Evolutionary conservation across 2,888 invertebrate genomes (phyloP).

Genomic region (Eilema caniola): DNA sequence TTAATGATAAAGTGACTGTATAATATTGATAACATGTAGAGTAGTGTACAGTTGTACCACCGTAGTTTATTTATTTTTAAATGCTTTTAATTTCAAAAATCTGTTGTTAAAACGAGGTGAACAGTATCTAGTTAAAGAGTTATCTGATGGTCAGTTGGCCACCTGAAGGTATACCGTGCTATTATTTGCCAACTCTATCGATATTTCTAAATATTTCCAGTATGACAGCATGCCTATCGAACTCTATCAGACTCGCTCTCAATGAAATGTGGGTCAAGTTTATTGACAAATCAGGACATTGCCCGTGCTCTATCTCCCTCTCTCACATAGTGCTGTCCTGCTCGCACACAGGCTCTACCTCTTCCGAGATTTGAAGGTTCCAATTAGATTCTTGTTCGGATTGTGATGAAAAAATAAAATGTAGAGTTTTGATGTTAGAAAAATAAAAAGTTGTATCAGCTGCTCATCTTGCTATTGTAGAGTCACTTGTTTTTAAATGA

Average conservation of each 20-base stretch:
- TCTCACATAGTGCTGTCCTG: conserved; percentile 40
- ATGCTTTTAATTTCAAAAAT: no score
- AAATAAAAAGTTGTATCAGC: conserved; percentile 19
- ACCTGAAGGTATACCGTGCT: no score
- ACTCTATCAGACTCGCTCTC: conserved; percentile 71
- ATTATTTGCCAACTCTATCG: background rate
- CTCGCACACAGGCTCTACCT: conserved; percentile 43
- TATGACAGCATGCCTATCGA: conserved; percentile 58
- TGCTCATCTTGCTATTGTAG: conserved; percentile 10
- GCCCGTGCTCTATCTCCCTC: conserved; percentile 65
- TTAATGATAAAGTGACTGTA: background rate
- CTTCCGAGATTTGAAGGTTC: conserved; percentile 29
- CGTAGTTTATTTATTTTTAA: no score
- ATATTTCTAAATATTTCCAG: conserved; percentile 9
- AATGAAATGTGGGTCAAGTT: conserved; percentile 86
- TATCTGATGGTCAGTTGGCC: no score
- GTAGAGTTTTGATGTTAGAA: conserved; percentile 27
- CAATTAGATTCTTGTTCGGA: conserved; percentile 34
- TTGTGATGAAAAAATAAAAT: conserved; percentile 37
- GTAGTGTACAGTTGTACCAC: no score
- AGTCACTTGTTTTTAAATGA: background rate
- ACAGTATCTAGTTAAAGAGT: no score
- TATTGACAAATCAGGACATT: conserved; percentile 86
- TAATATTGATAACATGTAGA: conserved; percentile 7
- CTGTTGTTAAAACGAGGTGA: background rate